A percentile compares a stretch with the other conserved stretches of the same genome.
Evolutionary conservation across 2,113 vertebrate genomes (phyloP).

Genomic region (Pardalotus punctatus): DNA sequence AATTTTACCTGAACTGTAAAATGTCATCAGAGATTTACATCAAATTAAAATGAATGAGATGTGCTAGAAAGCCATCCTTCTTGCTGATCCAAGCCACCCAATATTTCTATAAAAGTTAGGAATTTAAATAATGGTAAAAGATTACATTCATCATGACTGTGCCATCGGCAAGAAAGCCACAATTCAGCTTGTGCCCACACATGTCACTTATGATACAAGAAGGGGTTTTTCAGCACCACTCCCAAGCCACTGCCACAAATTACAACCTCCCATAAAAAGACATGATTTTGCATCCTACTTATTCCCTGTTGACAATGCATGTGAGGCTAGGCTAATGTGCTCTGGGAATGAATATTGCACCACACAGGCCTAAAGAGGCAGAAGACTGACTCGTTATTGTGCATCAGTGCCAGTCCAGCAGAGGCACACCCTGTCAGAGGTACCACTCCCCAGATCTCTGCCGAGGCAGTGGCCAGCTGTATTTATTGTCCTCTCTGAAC

Average conservation of each 20-base stretch:
- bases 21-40: conserved; percentile 19
- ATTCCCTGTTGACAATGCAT: not conserved
- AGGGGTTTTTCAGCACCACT: not conserved
- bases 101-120: conserved; percentile 1
- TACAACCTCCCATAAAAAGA: not conserved
- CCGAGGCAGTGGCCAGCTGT: not conserved
- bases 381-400: not conserved
- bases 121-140: conserved; percentile 33
- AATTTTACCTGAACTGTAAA: conserved; percentile 25
- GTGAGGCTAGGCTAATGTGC: not conserved
- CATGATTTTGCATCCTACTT: not conserved
- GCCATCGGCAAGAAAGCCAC: not conserved
- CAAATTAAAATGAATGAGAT: conserved; percentile 20
- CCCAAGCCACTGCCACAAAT: not conserved
- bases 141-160: conserved; percentile 25
- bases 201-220: not conserved
- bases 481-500: too few relatives aligned
- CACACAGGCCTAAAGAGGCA: not conserved
- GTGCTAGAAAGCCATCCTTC: not conserved
- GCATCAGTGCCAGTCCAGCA: not conserved
- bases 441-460: not conserved
- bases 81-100: not conserved
- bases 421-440: not conserved
- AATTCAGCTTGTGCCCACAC: not conserved
- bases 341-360: not conserved